A percentile compares a stretch with the other conserved stretches of the same genome.
phyloP scores from a whole-genome alignment of 2,113 vertebrate species.

The Lipophrys pholis region DNA sequence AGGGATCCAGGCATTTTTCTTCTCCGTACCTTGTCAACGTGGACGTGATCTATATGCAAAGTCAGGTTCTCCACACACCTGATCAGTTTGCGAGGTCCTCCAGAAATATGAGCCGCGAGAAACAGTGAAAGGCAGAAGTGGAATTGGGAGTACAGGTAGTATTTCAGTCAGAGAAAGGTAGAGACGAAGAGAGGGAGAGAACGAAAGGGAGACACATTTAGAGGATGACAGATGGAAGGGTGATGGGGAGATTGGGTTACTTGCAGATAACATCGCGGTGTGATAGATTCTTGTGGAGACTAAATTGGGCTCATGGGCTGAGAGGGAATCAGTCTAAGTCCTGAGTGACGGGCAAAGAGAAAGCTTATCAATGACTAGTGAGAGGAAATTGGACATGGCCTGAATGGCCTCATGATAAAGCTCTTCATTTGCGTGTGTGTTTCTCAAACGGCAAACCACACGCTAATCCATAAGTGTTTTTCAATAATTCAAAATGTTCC shows the following conservation, averaged over 20 bases:
- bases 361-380: slow-evolving; percentile 70
- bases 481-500: slow-evolving; percentile 55
- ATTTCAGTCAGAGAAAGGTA: slow-evolving; percentile 18
- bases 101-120: slow-evolving; percentile 29
- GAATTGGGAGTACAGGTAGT: slow-evolving; percentile 3
- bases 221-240: slow-evolving; percentile 66
- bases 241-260: slow-evolving; percentile 61
- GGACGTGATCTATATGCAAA: slow-evolving; percentile 80
- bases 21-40: slow-evolving; percentile 70
- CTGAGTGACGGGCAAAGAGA: slow-evolving; percentile 69
- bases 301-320: slow-evolving; percentile 80
- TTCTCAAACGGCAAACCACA: slow-evolving; percentile 36
- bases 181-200: slow-evolving; percentile 3
- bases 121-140: slow-evolving; percentile 23
- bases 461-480: slow-evolving; percentile 64
- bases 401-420: slow-evolving; percentile 72
- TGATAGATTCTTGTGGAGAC: slow-evolving; percentile 78
- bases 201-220: slow-evolving; percentile 5
- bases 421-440: slow-evolving; percentile 62
- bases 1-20: slow-evolving; percentile 79
- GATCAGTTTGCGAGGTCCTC: slow-evolving; percentile 79
- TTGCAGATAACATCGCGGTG: slow-evolving; percentile 78
- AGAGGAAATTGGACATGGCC: slow-evolving; percentile 64
- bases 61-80: slow-evolving; percentile 65
- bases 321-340: slow-evolving; percentile 74